Base-by-base conservation (phyloP, 2,888 invertebrate species). In the Ectropis crepuscularia region DNA sequence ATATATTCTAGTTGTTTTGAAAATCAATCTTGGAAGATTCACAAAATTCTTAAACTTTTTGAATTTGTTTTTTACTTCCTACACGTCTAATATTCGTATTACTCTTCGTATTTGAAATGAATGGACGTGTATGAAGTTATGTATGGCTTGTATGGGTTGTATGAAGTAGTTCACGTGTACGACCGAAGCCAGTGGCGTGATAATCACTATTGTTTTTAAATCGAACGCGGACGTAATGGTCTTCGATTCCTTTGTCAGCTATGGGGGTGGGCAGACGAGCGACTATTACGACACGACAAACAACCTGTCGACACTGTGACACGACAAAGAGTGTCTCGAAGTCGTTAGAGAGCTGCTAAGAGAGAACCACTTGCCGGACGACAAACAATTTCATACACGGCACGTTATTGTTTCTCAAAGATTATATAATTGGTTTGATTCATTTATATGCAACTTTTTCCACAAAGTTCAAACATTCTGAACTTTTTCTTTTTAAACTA, bases 241-340 rank as follows among this genome's bases (percentile, higher is more conserved):
- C 63, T 62, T 67, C 75, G 79, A 82, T 84, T 75, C 79, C 79
- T 78, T 72, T 77, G 70, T 72, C 71, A 71, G 68, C 66, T 38
- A 38, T 49, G 53, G 7, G 55, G 42, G 11, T 42, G 11, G 2
- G 47, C 53, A 74, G 69, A 80, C 81, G 61, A 37, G 80, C 79
- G 67, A 77, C 61, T 75, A 37, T 6, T 75, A 49, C n/a, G n/a
- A 37, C 42, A 54, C 58, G 36, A 59, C 45, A 28, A 10, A 16
- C 5, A 11, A n/a, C n/a, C n/a, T n/a, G n/a, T n/a, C n/a, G n/a
- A n/a, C n/a, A n/a, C n/a, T n/a, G n/a, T n/a, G n/a, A n/a, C n/a
- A n/a, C n/a, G n/a, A n/a, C n/a, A n/a, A n/a, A n/a, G n/a, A n/a
- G n/a, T n/a, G n/a, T n/a, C n/a, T n/a, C n/a, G n/a, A n/a, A n/a